Evolutionary conservation across 2,888 invertebrate species (phyloP), one percentile per base, ranked within the genome.

Genomic region (Dasypogon diadema): DNA sequence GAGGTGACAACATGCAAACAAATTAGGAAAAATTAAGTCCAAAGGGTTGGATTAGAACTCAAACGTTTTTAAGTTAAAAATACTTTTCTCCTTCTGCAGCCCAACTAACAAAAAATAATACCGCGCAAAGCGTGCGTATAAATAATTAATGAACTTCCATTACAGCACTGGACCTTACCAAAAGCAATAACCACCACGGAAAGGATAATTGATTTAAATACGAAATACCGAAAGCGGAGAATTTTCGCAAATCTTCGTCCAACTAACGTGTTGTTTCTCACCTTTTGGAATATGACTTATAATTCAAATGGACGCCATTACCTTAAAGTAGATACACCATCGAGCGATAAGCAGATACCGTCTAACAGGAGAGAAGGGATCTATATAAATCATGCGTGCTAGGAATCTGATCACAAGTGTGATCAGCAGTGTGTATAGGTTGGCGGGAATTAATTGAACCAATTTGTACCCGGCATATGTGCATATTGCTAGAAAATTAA

Each of bases 401-500:
- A 56, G 46, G 73, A 58, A 73, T 56, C 56, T 73, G 56, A 73
- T 58, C 73, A 58, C 56, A 42, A 18, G 24, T 56, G 16, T 14
- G 73, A 73, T 73, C 56, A 73, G 34, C 56, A 58, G 21, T 58
- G 26, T 58, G 42, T 56, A 46, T 56, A 46, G 34, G 54, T 70
- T 70, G 70, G 70, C 56, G 37, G 56, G 56, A 73, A 73, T 73
- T 73, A 73, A 73, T 73, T 73, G 73, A 58, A 56, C 56, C 56
- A 56, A 73, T 73, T 73, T 73, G 73, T 73, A 73, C 24, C 56
- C 42, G 14, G 42, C 73, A 73, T 56, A 73, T 73, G 42, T 56
- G 56, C 42, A 58, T 56, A 73, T 73, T 37, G 73, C 56, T 73
- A 73, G 73, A 73, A 73, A 73, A 73, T 73, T 73, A 73, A 73